Conservation (phyloP, 2,113 vertebrate species). For the Delphinus delphis region DNA sequence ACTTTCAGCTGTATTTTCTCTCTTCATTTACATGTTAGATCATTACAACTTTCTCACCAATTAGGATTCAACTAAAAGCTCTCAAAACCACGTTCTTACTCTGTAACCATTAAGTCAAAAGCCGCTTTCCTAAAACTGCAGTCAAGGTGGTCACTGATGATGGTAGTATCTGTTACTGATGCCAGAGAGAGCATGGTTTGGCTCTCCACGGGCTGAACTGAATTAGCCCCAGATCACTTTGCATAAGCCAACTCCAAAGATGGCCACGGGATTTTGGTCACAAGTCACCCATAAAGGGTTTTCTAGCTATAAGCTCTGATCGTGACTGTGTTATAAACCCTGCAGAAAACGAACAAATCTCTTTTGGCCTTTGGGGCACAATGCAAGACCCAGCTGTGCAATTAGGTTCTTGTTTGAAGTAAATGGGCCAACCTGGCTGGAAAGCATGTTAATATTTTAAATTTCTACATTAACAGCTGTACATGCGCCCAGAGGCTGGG, state of each 20-base stretch:
- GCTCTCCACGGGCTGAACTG: not conserved
- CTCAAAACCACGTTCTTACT: not conserved
- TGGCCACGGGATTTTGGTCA: not conserved
- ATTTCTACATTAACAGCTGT: conserved; percentile 65
- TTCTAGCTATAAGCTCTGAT: not conserved
- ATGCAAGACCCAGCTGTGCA: conserved; percentile 72
- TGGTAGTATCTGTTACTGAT: not conserved
- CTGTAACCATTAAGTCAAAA: not conserved
- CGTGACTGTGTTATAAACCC: conserved; percentile 9
- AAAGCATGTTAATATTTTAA: conserved; percentile 66
- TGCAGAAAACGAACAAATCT: conserved; percentile 29
- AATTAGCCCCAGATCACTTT: not conserved
- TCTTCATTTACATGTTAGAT: not conserved
- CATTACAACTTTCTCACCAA: not conserved
- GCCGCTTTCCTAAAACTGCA: not conserved
- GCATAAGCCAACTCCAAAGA: not conserved
- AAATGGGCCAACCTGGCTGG: conserved; percentile 59
- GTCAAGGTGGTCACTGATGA: not conserved
- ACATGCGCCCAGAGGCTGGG: conserved; percentile 65
- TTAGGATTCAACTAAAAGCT: not conserved
- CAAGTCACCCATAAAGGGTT: not conserved
- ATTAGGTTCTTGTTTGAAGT: conserved; percentile 46
- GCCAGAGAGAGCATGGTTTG: not conserved
- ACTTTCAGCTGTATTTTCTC: not conserved
- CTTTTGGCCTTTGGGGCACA: not conserved